Percentiles rank a stretch among this genome's conserved stretches.
Evolutionary conservation across 2,113 vertebrate species (phyloP).

Genomic region (Rhinoderma darwinii): DNA sequence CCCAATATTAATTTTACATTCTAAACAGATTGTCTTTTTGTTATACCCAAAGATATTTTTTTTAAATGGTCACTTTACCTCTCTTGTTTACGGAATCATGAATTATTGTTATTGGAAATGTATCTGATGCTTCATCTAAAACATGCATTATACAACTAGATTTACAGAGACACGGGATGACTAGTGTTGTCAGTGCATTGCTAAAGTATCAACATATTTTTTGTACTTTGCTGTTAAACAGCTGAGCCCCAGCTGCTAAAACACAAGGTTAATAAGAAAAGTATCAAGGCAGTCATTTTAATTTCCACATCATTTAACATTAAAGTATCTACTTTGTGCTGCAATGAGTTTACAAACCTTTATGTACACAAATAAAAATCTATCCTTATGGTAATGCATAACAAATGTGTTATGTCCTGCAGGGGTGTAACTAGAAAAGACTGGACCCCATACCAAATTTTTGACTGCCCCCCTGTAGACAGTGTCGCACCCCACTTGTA

Average conservation of each 20-base stretch:
- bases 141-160: neutral
- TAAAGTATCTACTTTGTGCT: neutral
- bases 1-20: neutral
- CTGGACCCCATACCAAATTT: no score
- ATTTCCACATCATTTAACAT: slow-evolving; percentile 37
- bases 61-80: neutral
- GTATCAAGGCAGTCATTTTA: slow-evolving; percentile 23
- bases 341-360: neutral
- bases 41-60: neutral
- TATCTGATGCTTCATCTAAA: neutral
- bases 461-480: no score
- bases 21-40: neutral
- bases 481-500: no score
- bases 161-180: neutral
- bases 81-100: neutral
- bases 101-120: neutral
- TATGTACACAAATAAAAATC: neutral
- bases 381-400: neutral
- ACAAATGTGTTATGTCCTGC: neutral
- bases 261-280: slow-evolving; percentile 48
- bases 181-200: neutral
- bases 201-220: neutral
- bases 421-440: no score
- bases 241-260: slow-evolving; percentile 29
- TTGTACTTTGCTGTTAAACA: slow-evolving; percentile 9